These are phyloP conservation scores for Atherix ibis DNA, from an alignment of 2,888 invertebrate genomes.

Conservation along the genomic window DNA sequence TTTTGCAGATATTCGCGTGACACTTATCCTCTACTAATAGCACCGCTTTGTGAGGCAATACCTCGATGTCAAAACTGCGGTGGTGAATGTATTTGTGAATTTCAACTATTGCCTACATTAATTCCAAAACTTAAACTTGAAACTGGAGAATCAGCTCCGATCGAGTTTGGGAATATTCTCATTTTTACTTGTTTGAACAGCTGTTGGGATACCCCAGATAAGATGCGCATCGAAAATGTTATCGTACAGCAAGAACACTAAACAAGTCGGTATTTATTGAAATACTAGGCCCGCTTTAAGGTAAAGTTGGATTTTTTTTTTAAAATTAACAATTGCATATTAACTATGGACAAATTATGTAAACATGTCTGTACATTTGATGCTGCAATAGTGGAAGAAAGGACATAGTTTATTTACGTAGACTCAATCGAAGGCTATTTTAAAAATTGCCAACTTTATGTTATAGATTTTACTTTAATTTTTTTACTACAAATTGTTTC, in stretches of 20 bases:
- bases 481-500: no score
- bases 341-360: no score
- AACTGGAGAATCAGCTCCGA: constrained; percentile 35
- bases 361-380: no score
- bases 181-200: constrained; percentile 70
- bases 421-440: no score
- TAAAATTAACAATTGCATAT: no score
- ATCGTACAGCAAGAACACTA: constrained; percentile 56
- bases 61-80: constrained; percentile 52
- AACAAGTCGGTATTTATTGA: constrained; percentile 2
- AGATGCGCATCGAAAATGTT: constrained; percentile 50
- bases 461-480: no score
- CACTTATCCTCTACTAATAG: constrained; percentile 49
- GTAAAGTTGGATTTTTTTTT: no score
- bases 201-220: constrained; percentile 64
- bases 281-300: no score
- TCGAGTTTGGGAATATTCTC: constrained; percentile 78
- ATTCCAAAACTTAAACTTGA: constrained; percentile 50
- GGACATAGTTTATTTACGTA: no score
- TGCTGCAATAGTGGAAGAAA: no score
- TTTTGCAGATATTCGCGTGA: constrained; percentile 56
- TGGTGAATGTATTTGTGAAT: constrained; percentile 56
- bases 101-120: constrained; percentile 69
- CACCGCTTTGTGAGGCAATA: constrained; percentile 41
- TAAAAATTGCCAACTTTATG: no score